These are phyloP conservation scores for Picus viridis DNA, from an alignment of 2,797 vertebrate species.

Conservation along the genomic window DNA sequence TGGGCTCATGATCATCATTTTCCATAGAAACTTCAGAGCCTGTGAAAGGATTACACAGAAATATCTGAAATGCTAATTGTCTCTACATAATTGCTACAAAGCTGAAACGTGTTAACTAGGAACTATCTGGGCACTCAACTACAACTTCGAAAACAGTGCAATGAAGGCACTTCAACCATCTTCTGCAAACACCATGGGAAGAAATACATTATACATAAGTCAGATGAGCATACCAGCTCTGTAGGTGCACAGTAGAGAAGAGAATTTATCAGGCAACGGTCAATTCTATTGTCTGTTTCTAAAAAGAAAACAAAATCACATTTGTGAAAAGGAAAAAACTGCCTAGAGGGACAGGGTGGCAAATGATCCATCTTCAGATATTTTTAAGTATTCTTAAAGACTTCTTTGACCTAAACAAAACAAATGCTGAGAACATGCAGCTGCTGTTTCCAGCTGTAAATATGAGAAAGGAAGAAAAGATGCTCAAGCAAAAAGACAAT, in stretches of 20 bases:
- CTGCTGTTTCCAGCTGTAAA: neutral
- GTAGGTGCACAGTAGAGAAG: neutral
- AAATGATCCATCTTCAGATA: neutral
- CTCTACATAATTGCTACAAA: slow-evolving; percentile 51
- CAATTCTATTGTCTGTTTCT: neutral
- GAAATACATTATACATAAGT: neutral
- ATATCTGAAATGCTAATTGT: slow-evolving; percentile 53
- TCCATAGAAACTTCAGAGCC: slow-evolving; percentile 46
- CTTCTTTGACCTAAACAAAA: neutral
- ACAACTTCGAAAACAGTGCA: neutral
- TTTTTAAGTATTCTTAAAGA: neutral
- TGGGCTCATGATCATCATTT: slow-evolving; percentile 15
- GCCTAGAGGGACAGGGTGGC: neutral
- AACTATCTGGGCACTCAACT: neutral
- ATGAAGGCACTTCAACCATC: neutral
- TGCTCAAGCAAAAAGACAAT: neutral
- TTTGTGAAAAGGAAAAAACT: neutral
- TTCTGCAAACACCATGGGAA: neutral
- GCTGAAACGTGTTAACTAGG: slow-evolving; percentile 17
- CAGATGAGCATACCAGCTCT: neutral
- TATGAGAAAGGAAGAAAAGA: neutral
- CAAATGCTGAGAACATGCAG: neutral
- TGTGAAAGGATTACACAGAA: slow-evolving; percentile 22
- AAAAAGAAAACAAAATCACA: neutral
- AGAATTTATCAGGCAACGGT: neutral